Conservation (phyloP, 2,113 vertebrate species). For the Atlantisia rogersi region DNA sequence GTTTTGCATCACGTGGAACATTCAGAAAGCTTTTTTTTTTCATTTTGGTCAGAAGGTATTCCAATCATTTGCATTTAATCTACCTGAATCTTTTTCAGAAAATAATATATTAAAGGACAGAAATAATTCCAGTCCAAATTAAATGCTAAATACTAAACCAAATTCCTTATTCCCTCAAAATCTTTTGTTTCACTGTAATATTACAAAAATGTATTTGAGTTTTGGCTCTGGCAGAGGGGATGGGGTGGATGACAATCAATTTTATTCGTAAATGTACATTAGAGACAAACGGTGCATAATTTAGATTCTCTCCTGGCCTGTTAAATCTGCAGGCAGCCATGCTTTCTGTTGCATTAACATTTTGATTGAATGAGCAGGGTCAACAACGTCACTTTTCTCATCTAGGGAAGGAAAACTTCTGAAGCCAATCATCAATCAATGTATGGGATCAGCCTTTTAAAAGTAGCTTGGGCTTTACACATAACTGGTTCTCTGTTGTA, state of each 20-base stretch:
- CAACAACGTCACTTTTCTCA: slow-evolving; percentile 71
- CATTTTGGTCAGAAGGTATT: slow-evolving; percentile 14
- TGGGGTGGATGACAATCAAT: slow-evolving; percentile 41
- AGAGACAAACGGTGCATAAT: slow-evolving; percentile 59
- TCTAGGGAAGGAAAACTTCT: slow-evolving; percentile 72
- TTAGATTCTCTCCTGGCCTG: slow-evolving; percentile 66
- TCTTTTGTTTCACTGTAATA: slow-evolving; percentile 43
- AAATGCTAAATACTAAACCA: slow-evolving; percentile 42
- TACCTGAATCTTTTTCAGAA: slow-evolving; percentile 16
- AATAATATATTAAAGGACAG: slow-evolving; percentile 48
- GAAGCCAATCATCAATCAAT: slow-evolving; percentile 80
- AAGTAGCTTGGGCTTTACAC: slow-evolving; percentile 47
- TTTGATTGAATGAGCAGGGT: slow-evolving; percentile 79
- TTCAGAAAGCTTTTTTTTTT: slow-evolving; percentile 17
- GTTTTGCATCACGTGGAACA: not conserved
- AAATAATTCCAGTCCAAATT: slow-evolving; percentile 38
- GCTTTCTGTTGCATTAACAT: slow-evolving; percentile 75
- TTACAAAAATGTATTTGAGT: not conserved
- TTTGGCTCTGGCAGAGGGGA: not conserved
- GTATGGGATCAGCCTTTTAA: slow-evolving; percentile 72
- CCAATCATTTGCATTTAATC: slow-evolving; percentile 14
- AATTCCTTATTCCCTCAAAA: slow-evolving; percentile 9
- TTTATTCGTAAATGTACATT: slow-evolving; percentile 67
- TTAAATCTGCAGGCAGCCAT: slow-evolving; percentile 55
- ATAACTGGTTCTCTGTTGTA: slow-evolving; percentile 17